Percentiles rank a stretch among this genome's conserved stretches.
Evolutionary conservation across 2,888 invertebrate species (phyloP).

Genomic region (Cylindroiulus punctatus): DNA sequence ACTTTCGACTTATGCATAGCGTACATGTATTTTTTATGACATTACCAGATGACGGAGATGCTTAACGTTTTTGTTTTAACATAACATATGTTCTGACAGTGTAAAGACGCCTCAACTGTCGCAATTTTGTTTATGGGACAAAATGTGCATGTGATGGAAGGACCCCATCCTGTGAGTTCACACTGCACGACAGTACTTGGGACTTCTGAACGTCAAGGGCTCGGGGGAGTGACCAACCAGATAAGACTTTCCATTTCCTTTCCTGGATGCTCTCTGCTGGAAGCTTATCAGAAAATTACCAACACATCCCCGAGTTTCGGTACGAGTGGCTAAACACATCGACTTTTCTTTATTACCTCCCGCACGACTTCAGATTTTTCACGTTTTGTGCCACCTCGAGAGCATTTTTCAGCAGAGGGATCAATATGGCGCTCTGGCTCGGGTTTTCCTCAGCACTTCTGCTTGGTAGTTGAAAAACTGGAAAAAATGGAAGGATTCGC

Average conservation of each 20-base stretch:
- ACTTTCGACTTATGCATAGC: too few relatives aligned
- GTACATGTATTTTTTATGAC: too few relatives aligned
- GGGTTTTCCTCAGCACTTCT: background rate
- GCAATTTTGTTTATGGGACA: too few relatives aligned
- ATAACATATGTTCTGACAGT: too few relatives aligned
- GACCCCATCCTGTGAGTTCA: background rate
- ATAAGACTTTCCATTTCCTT: constrained; percentile 1
- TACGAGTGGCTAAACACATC: constrained; percentile 10
- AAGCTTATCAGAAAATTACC: constrained; percentile 10
- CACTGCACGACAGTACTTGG: background rate
- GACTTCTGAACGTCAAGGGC: background rate
- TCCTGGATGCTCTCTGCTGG: background rate
- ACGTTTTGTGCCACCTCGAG: background rate
- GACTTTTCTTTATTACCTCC: constrained; percentile 11
- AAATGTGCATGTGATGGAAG: background rate
- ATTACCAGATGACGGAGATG: too few relatives aligned
- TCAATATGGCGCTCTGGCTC: background rate
- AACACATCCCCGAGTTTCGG: background rate
- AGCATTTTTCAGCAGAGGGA: background rate
- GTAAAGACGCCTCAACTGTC: too few relatives aligned
- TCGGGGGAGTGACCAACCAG: background rate
- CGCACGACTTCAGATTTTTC: constrained; percentile 2
- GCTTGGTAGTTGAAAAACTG: background rate
- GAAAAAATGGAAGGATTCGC: background rate
- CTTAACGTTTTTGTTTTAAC: too few relatives aligned